Base-by-base conservation (phyloP, 2,113 vertebrate species). In the Pangasianodon gigas region DNA sequence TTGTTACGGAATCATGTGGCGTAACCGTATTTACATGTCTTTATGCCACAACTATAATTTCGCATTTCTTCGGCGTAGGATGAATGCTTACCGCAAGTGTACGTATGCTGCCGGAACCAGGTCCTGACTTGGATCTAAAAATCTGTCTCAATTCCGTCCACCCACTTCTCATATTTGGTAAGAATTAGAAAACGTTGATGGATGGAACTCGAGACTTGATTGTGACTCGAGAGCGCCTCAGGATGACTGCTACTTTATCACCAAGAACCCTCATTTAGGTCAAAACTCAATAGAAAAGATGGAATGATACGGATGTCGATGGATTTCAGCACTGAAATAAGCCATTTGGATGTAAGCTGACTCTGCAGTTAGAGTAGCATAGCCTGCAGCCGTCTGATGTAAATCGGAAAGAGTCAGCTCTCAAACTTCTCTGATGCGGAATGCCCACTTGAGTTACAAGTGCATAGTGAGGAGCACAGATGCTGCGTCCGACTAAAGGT, bases 241-340 rank as follows among this genome's bases (percentile, higher is more conserved):
- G 82, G 37, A 29, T 6, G 56, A 41, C 56, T 58, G 18, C 32
- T 41, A 10, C 56, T 84, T 84, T 60, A 84, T 84, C 32, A 84
- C 81, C 13, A 10, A 21, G 75, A 51, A n/a, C 6, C 26, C 77
- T 81, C 79, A 81, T 32, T 81, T 81, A 81, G 21, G 10, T 44
- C 56, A 84, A 24, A 84, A 84, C 56, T 26, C 54, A 58, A 84
- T 84, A 84, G 82, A 84, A 84, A 60, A 26, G 56, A 84, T 26
- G 37, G 82, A 41, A 24, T 24, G 81, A 41, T 62, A 62, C 16
- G 54, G 32, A 60, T 26, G 19, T 29, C 11, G 5, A 56, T 37
- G 56, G 56, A 62, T 84, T 60, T 60, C 54, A 4, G 19, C n/a
- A 11, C 79, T 54, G 26, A 32, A 81, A 81, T n/a, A 9, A 81